Evolutionary conservation across 2,113 vertebrate species (phyloP).

Genomic region (Vimba vimba): DNA sequence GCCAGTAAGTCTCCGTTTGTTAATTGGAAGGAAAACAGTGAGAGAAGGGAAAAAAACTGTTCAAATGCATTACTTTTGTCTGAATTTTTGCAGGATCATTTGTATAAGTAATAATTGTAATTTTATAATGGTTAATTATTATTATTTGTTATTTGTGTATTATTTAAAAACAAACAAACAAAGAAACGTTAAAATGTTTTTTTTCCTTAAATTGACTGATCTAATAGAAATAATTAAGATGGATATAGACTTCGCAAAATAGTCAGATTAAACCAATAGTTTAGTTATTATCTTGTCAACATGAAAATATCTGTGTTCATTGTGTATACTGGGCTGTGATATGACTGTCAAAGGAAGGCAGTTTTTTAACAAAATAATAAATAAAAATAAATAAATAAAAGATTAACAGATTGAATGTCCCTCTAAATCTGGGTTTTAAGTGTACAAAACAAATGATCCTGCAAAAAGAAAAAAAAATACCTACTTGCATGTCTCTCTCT

Average conservation of each 20-base stretch:
- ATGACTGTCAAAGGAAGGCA: constrained; percentile 70
- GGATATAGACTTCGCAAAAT: constrained; percentile 57
- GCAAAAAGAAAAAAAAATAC: constrained; percentile 57
- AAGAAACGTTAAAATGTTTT: not conserved
- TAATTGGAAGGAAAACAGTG: not conserved
- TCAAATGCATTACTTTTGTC: not conserved
- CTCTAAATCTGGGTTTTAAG: constrained; percentile 45
- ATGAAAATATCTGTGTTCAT: constrained; percentile 38
- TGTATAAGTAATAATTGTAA: not conserved
- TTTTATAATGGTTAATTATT: not conserved
- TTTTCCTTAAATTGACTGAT: constrained; percentile 41
- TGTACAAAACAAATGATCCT: constrained; percentile 65
- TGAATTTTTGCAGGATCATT: not conserved
- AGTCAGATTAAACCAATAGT: constrained; percentile 67
- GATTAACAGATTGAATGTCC: not conserved
- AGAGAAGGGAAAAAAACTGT: not conserved
- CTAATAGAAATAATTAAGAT: constrained; percentile 52
- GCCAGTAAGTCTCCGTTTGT: not conserved
- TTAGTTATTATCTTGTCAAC: constrained; percentile 70
- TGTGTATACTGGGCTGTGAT: constrained; percentile 65
- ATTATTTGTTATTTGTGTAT: not conserved
- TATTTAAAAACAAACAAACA: not conserved
- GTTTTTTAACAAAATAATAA: not conserved
- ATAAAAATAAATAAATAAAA: not conserved
- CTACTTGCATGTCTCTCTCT: not conserved